Percentiles rank a stretch among this genome's conserved stretches.
These are phyloP conservation scores for Eilema caniola DNA, from an alignment of 2,888 invertebrate genomes.

Conservation along the genomic window DNA sequence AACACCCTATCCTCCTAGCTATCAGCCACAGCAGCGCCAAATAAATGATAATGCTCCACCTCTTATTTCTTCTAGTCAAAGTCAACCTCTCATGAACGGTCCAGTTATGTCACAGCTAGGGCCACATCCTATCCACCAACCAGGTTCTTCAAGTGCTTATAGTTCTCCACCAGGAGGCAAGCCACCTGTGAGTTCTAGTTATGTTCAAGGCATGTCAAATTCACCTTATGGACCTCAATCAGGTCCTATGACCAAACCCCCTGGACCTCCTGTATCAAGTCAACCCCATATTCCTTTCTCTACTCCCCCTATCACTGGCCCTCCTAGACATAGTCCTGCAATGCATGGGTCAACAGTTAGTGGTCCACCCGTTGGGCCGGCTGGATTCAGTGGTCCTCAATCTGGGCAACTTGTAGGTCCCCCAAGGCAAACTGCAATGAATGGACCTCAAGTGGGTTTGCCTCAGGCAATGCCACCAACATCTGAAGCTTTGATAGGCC, in stretches of 20 bases:
- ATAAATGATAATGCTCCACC: constrained; percentile 82
- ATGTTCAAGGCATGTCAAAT: constrained; percentile 53
- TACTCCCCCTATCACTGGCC: constrained; percentile 55
- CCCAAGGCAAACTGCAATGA: constrained; percentile 53
- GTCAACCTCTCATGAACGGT: constrained; percentile 74
- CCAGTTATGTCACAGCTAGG: constrained; percentile 56
- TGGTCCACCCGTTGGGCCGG: constrained; percentile 47
- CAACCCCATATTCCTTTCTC: constrained; percentile 66
- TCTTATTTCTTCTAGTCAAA: constrained; percentile 80
- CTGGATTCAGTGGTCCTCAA: constrained; percentile 49
- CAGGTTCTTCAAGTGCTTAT: constrained; percentile 58
- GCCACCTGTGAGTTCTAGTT: constrained; percentile 52
- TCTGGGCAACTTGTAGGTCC: constrained; percentile 43
- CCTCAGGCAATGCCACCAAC: constrained; percentile 44
- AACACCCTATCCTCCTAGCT: constrained; percentile 63
- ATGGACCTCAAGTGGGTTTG: constrained; percentile 56
- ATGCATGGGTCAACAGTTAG: constrained; percentile 58
- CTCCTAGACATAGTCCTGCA: constrained; percentile 68
- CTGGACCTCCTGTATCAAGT: constrained; percentile 52
- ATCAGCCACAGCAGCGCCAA: constrained; percentile 65
- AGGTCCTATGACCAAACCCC: constrained; percentile 49
- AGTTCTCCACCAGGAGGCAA: constrained; percentile 53
- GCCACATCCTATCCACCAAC: constrained; percentile 42
- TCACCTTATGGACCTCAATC: constrained; percentile 52
- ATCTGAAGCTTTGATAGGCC: constrained; percentile 28